Percentiles rank a stretch among this genome's conserved stretches.
Evolutionary conservation across 2,888 invertebrate species (phyloP).

Genomic region (Ashinkailepas kermadecensis): DNA sequence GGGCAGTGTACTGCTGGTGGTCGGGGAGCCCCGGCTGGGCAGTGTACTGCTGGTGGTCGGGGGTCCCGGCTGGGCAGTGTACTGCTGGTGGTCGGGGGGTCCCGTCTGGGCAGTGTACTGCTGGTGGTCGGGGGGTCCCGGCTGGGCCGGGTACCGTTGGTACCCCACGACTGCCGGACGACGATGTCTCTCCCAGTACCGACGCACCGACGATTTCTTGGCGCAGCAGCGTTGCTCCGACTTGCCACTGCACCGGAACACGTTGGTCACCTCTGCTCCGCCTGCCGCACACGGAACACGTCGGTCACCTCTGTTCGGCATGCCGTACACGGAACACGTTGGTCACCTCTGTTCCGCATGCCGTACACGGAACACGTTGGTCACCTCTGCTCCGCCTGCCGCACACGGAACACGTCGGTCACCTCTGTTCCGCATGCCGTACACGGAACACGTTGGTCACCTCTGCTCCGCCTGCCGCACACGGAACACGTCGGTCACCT

Average conservation of each 20-base stretch:
- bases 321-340: too few relatives aligned
- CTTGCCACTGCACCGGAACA: conserved; percentile 77
- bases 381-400: too few relatives aligned
- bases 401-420: too few relatives aligned
- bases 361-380: too few relatives aligned
- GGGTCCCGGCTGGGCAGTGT: conserved; percentile 25
- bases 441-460: too few relatives aligned
- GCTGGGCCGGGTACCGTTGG: conserved; percentile 27
- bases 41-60: background rate
- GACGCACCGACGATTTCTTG: conserved; percentile 72
- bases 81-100: background rate
- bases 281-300: conserved; percentile 47
- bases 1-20: background rate
- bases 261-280: conserved; percentile 81
- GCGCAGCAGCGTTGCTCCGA: conserved; percentile 82
- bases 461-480: too few relatives aligned
- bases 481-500: too few relatives aligned
- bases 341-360: too few relatives aligned
- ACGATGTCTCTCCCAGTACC: conserved; percentile 42
- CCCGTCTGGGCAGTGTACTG: conserved; percentile 28
- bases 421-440: too few relatives aligned
- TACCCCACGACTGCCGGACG: conserved; percentile 27
- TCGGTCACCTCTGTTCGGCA: too few relatives aligned
- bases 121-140: conserved; percentile 20
- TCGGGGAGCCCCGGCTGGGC: conserved; percentile 25